Conservation (phyloP, 1,140 invertebrate species). For the Cecropterus lyciades region DNA sequence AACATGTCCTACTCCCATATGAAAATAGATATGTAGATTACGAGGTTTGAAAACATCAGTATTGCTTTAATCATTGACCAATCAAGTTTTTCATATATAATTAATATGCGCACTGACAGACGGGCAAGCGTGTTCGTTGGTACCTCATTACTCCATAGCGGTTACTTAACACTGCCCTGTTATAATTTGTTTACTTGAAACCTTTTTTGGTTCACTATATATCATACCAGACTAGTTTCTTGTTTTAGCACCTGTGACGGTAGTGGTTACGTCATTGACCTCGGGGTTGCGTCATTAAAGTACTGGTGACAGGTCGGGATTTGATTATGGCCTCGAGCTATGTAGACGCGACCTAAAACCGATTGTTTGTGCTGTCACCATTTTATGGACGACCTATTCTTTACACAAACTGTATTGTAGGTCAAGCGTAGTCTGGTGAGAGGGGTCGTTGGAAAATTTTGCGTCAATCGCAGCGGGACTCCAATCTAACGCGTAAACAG, state of each 20-base stretch:
- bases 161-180: background rate
- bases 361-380: slow-evolving; percentile 54
- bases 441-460: slow-evolving; percentile 51
- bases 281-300: slow-evolving; percentile 7
- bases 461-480: slow-evolving; percentile 22
- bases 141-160: slow-evolving; percentile 1
- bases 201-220: background rate
- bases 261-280: background rate
- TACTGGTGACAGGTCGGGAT: slow-evolving; percentile 10
- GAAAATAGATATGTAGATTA: slow-evolving; percentile 46
- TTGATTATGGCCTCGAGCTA: slow-evolving; percentile 18
- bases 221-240: background rate
- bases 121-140: background rate
- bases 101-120: slow-evolving; percentile 8
- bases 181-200: background rate
- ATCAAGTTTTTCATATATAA: slow-evolving; percentile 32
- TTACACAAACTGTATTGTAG: slow-evolving; percentile 58
- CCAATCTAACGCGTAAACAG: slow-evolving; percentile 34
- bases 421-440: slow-evolving; percentile 45
- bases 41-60: slow-evolving; percentile 35
- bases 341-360: slow-evolving; percentile 45
- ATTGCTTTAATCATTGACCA: slow-evolving; percentile 41
- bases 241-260: slow-evolving; percentile 2
- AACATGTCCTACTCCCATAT: slow-evolving; percentile 45
- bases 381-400: slow-evolving; percentile 50